Conservation (phyloP, 1,140 invertebrate species). For the Eupristina koningsbergeri region DNA sequence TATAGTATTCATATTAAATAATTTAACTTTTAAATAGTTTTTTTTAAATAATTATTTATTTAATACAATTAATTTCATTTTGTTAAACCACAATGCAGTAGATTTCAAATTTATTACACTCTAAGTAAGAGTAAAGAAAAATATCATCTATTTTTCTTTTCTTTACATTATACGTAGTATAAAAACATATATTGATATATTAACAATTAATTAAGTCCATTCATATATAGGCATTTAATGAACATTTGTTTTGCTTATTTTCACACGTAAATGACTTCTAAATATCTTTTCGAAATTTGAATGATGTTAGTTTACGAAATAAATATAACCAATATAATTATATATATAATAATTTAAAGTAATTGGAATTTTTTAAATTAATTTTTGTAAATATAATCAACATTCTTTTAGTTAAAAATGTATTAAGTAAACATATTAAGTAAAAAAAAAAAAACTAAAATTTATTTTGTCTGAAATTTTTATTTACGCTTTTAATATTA, state of each 20-base stretch:
- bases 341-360: background rate
- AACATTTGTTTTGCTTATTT: conserved; percentile 25
- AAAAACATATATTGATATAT: conserved; percentile 56
- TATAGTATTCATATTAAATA: conserved; percentile 35
- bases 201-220: conserved; percentile 51
- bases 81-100: conserved; percentile 42
- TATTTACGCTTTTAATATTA: too few species aligned
- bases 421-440: too few species aligned
- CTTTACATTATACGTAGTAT: conserved; percentile 44
- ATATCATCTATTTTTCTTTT: conserved; percentile 30
- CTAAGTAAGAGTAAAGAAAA: conserved; percentile 51
- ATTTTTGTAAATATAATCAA: background rate
- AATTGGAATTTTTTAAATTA: background rate
- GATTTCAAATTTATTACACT: conserved; percentile 31
- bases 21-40: conserved; percentile 47
- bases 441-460: too few species aligned
- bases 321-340: background rate
- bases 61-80: conserved; percentile 30
- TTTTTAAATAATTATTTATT: conserved; percentile 55
- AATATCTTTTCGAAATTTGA: conserved; percentile 45
- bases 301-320: background rate
- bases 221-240: conserved; percentile 28
- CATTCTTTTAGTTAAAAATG: too few species aligned
- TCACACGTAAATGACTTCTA: conserved; percentile 50
- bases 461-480: too few species aligned